Evolutionary conservation across 2,113 vertebrate genomes (phyloP), one percentile per base, ranked within the genome.

Genomic region (Stercorarius parasiticus): DNA sequence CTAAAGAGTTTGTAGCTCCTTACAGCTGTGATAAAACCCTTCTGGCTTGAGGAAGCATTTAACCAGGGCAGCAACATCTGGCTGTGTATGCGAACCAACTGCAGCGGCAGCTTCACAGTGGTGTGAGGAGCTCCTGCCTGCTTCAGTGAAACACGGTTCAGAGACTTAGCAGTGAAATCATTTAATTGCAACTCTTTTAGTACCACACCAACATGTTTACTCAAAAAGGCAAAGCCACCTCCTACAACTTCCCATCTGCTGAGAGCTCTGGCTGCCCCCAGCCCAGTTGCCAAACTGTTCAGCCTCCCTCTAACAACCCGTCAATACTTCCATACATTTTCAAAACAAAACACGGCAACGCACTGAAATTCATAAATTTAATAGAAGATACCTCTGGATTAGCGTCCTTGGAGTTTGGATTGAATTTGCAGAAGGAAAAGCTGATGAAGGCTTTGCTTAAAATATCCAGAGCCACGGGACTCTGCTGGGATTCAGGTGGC

Each of bases 141-240:
- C 13, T 62, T 45, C 69, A 34, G 17, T 49, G 59, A 89, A 66
- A 89, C 17, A 27, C 26, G 17, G 11, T 30, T 86, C 42, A 34
- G 64, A 42, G 12, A 36, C 40, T 50, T 71, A 78, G 76, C 64
- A 78, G 22, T 32, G 36, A 38, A 86, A 56, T 53, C 0, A 82
- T 80, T 76, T 96, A 32, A 83, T 30, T 73, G 16, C 62, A 62
- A 26, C 38, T 77, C 59, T 64, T 76, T 78, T 55, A 84, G 30
- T 58, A 82, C 55, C 64, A 80, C 26, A 77, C 38, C 45, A 89
- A 82, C 56, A 45, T 38, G 49, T 71, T 82, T 93, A 94, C 43
- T 93, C 61, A 67, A 79, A 88, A 89, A 74, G n/a, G 32, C n/a
- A 96, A 93, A 95, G 61, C 45, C 42, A 66, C 40, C 65, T 95